Evolutionary conservation across 1,140 invertebrate genomes (phyloP).

Genomic region (Meloidogyne hapla): DNA sequence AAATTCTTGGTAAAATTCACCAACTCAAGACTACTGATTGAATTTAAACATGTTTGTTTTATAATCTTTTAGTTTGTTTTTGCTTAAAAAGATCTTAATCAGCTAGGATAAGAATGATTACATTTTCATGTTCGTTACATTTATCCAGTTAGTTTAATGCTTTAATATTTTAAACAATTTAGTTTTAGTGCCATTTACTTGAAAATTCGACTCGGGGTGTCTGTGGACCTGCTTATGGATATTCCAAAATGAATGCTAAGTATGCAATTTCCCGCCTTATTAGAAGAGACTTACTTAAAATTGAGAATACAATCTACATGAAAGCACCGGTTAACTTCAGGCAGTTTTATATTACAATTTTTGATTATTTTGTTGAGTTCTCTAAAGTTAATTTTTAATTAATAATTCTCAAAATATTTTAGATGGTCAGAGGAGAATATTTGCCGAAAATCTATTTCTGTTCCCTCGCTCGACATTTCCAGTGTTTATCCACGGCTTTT

Average conservation of each 20-base stretch:
- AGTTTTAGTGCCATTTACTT: neutral
- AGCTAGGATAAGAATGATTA: too few species aligned
- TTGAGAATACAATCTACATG: neutral
- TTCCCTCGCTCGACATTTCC: neutral
- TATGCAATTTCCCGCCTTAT: neutral
- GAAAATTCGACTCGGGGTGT: neutral
- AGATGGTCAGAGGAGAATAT: neutral
- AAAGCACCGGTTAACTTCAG: neutral
- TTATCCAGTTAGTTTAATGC: too few species aligned
- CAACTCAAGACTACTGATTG: neutral
- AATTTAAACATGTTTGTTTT: neutral
- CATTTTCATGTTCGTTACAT: too few species aligned
- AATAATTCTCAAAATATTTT: neutral
- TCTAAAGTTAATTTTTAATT: too few species aligned
- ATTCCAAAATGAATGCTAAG: neutral
- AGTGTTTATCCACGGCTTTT: neutral
- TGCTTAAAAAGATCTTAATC: neutral
- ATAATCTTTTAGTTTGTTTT: neutral
- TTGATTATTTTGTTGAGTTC: neutral
- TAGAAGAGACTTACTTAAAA: neutral
- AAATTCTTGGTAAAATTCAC: neutral
- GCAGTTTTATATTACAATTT: neutral
- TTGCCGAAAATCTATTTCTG: slow-evolving; percentile 18
- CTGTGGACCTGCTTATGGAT: neutral
- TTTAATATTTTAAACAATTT: too few species aligned